Conservation (phyloP, 2,888 invertebrate species). For the Torymus auratus region DNA sequence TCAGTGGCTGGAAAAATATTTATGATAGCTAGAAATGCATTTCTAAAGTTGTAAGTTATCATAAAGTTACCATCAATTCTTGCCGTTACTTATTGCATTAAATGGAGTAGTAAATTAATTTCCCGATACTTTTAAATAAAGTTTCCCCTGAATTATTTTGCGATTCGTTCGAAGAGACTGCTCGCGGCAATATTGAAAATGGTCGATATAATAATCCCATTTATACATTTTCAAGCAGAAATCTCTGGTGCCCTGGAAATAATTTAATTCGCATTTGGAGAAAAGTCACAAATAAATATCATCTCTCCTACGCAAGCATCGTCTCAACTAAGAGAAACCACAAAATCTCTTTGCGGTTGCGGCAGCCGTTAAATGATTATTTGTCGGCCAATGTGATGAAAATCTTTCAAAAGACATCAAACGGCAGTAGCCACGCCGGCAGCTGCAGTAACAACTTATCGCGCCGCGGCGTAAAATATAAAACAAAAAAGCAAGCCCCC, state of each 20-base stretch:
- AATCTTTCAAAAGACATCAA: background rate
- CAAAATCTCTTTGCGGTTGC: too few relatives aligned
- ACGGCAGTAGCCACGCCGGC: background rate
- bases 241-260: too few relatives aligned
- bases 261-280: too few relatives aligned
- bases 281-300: too few relatives aligned
- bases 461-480: slow-evolving; percentile 6
- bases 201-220: background rate
- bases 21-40: slow-evolving; percentile 2
- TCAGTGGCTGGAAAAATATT: background rate
- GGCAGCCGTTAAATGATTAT: too few relatives aligned
- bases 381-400: background rate
- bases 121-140: slow-evolving; percentile 7
- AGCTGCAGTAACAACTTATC: slow-evolving; percentile 17
- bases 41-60: background rate
- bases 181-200: background rate
- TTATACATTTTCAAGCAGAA: too few relatives aligned
- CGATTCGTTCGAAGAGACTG: background rate
- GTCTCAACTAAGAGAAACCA: too few relatives aligned
- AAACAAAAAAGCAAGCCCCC: background rate
- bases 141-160: background rate
- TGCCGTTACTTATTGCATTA: background rate
- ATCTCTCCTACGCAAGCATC: too few relatives aligned
- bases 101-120: slow-evolving; percentile 5
- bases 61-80: background rate